Base-by-base conservation (phyloP, 2,113 vertebrate species). In the Corythornis cristatus region DNA sequence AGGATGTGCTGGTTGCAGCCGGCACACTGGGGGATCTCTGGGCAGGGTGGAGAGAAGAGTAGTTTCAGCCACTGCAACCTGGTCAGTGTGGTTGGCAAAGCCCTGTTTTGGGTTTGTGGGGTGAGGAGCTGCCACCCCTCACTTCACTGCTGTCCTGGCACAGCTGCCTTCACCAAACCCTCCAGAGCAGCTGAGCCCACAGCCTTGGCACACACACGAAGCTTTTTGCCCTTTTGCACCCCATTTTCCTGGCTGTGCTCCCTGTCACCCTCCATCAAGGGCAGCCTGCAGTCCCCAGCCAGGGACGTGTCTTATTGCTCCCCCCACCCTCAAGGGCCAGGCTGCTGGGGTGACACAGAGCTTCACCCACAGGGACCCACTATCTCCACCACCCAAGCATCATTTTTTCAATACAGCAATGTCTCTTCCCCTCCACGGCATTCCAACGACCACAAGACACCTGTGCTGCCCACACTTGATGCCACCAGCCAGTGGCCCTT, bases 1-100 rank as follows among this genome's bases (percentile, higher is more conserved):
- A 99, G 92, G 98, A 99, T 99, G 93, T 99, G 99, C 95, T 99
- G 99, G 96, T 98, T 99, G 96, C 99, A 99, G 96, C 99, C 99
- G 13, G 99, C 99, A 26, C 99, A 99, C 98, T 99, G 99, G 60
- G 99, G 99, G 77, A 99, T 99, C 97, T 99, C 99, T 99, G 98
- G 40, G 18, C 46, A 22, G 23, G 19, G 26, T 11, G 15, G 21
- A 12, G 40, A 57, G 17, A 76, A 92, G 58, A 91, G 80, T 57
- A 48, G 50, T 0, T 6, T 97, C 93, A 98, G 79, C 26, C 60
- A 6, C 48, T 8, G 16, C 54, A 8, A 20, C 8, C 28, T 3
- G 1, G 15, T 43, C 20, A 1, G 23, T 4, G 3, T 0, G 2
- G 42, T 46, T 14, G 10, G 67, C 73, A 8, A 12, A 93, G 35